A percentile compares a stretch with the other conserved stretches of the same genome.
Evolutionary conservation across 53 echinoderm and acorn worm species (phyloP).

Genomic region (Echinometra lucunter): DNA sequence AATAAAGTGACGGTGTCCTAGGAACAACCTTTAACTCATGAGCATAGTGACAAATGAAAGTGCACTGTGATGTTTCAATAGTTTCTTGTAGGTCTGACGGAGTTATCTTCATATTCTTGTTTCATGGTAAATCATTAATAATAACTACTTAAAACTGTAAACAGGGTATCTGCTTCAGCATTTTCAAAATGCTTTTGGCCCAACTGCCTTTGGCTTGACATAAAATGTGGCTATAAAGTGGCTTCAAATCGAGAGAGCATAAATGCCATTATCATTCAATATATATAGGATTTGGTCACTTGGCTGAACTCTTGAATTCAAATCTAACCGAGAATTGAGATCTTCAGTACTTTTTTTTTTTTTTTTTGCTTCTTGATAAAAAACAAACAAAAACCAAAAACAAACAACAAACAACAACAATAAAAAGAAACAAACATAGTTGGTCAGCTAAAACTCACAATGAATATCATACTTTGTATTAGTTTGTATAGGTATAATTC

Average conservation of each 20-base stretch:
- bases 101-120: too few relatives aligned
- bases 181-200: too few relatives aligned
- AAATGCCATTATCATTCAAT: background rate
- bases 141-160: too few relatives aligned
- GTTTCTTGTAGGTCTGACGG: too few relatives aligned
- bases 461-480: slow-evolving; percentile 44
- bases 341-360: background rate
- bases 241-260: background rate
- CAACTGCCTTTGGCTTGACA: too few relatives aligned
- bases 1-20: too few relatives aligned
- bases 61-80: too few relatives aligned
- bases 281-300: background rate
- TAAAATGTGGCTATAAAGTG: background rate
- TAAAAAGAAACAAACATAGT: background rate
- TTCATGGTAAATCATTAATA: too few relatives aligned
- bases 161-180: too few relatives aligned
- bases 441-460: slow-evolving; percentile 32
- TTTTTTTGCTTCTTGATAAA: background rate
- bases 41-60: too few relatives aligned
- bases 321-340: background rate
- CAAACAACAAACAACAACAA: too few relatives aligned
- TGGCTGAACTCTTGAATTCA: background rate
- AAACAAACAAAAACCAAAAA: background rate
- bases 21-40: too few relatives aligned
- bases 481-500: slow-evolving; percentile 24